These are phyloP conservation scores for Menura novaehollandiae DNA, from an alignment of 2,113 vertebrate species.

Conservation along the genomic window DNA sequence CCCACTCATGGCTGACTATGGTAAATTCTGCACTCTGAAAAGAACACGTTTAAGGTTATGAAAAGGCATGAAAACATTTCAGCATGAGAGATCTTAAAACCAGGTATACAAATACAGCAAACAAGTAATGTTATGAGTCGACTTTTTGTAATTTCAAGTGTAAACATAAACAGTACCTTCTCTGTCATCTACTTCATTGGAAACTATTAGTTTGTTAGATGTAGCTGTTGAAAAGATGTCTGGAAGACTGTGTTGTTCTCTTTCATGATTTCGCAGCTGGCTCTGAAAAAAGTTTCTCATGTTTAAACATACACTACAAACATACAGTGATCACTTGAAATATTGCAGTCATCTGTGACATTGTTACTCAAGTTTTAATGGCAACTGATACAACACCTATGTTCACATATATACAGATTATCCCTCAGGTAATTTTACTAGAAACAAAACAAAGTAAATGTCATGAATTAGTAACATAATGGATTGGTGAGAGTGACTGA, in stretches of 20 bases:
- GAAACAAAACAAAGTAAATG: not conserved
- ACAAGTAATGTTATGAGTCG: not conserved
- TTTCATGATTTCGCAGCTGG: constrained; percentile 79
- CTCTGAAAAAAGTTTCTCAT: constrained; percentile 65
- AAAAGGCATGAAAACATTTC: not conserved
- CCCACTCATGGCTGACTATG: not conserved
- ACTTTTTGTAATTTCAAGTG: not conserved
- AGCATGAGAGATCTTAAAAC: not conserved
- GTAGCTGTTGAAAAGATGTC: constrained; percentile 58
- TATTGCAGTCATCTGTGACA: not conserved
- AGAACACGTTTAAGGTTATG: not conserved
- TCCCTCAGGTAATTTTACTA: not conserved
- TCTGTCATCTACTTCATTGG: constrained; percentile 61
- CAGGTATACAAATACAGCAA: not conserved
- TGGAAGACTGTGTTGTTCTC: constrained; percentile 77
- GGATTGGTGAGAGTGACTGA: not conserved
- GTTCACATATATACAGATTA: not conserved
- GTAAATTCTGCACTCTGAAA: not conserved
- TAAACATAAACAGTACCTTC: constrained; percentile 72
- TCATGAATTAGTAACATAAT: not conserved
- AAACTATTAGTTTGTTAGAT: constrained; percentile 61
- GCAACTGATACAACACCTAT: not conserved
- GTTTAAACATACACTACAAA: not conserved
- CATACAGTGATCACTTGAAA: not conserved
- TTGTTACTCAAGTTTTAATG: not conserved